These are phyloP conservation scores for Thrips palmi DNA, from an alignment of 1,140 invertebrate species.

Conservation along the genomic window DNA sequence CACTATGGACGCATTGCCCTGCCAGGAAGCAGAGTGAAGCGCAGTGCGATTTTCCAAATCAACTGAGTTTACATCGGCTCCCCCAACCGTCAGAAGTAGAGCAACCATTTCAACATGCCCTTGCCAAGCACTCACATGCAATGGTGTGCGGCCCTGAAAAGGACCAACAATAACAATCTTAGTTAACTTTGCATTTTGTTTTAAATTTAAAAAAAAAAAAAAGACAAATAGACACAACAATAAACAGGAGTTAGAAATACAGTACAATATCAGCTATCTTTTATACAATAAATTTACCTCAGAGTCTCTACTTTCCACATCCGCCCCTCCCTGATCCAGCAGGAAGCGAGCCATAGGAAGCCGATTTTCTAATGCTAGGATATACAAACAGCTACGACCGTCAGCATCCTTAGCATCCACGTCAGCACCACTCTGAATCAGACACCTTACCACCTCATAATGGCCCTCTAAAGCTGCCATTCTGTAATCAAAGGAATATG, in stretches of 20 bases:
- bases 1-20: constrained; percentile 74
- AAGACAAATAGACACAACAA: background rate
- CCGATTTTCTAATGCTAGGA: constrained; percentile 78
- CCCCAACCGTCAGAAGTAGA: constrained; percentile 52
- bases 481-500: constrained; percentile 23
- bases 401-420: constrained; percentile 82
- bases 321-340: constrained; percentile 53
- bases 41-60: constrained; percentile 81
- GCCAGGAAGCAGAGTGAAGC: constrained; percentile 88
- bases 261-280: background rate
- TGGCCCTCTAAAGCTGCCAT: constrained; percentile 74
- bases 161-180: no score
- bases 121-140: constrained; percentile 90
- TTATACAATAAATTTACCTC: constrained; percentile 40
- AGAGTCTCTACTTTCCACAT: constrained; percentile 70
- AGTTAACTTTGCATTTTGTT: no score
- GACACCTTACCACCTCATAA: constrained; percentile 55
- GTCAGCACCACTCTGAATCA: constrained; percentile 62
- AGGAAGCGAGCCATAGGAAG: constrained; percentile 68
- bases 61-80: constrained; percentile 68
- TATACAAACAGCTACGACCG: constrained; percentile 78
- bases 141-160: constrained; percentile 58
- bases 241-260: no score
- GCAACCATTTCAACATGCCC: constrained; percentile 80
- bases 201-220: background rate